Percentiles rank a stretch among this genome's conserved stretches.
These are phyloP conservation scores for Pipistrellus pipistrellus DNA, from an alignment of 2,797 vertebrate species.

Conservation along the genomic window DNA sequence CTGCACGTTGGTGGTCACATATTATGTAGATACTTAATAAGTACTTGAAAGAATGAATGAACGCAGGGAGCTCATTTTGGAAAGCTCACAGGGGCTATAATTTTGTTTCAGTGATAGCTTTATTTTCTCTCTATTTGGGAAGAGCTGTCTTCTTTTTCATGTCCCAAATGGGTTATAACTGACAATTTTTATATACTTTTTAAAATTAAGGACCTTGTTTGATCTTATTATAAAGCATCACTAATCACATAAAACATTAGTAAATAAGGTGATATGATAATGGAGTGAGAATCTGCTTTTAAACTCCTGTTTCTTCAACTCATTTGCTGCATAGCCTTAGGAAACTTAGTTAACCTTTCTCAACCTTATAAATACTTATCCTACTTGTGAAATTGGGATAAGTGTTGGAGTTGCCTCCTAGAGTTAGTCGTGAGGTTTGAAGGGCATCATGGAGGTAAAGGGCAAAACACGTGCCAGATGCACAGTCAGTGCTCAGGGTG, in stretches of 20 bases:
- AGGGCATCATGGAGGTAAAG: too few species aligned
- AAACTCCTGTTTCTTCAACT: not conserved
- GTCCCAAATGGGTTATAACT: not conserved
- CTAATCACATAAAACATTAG: not conserved
- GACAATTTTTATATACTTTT: not conserved
- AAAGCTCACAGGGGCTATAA: not conserved
- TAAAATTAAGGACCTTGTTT: not conserved
- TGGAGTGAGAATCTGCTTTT: conserved; percentile 27
- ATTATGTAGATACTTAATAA: not conserved
- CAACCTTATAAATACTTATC: not conserved
- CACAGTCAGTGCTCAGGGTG: not conserved
- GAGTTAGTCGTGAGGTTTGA: not conserved
- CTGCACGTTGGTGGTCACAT: not conserved
- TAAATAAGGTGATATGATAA: not conserved
- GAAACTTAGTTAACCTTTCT: not conserved
- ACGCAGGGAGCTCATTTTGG: not conserved
- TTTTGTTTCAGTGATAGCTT: conserved; percentile 33
- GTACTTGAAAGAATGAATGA: not conserved
- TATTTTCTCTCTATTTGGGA: not conserved
- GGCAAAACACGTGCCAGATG: not conserved
- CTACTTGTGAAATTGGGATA: not conserved
- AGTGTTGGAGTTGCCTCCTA: not conserved
- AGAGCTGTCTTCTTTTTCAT: not conserved
- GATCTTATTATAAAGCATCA: not conserved
- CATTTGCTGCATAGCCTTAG: not conserved